A percentile compares a stretch with the other conserved stretches of the same genome.
Conservation (phyloP, 2,113 vertebrate species). For the Kobus ellipsiprymnus region DNA sequence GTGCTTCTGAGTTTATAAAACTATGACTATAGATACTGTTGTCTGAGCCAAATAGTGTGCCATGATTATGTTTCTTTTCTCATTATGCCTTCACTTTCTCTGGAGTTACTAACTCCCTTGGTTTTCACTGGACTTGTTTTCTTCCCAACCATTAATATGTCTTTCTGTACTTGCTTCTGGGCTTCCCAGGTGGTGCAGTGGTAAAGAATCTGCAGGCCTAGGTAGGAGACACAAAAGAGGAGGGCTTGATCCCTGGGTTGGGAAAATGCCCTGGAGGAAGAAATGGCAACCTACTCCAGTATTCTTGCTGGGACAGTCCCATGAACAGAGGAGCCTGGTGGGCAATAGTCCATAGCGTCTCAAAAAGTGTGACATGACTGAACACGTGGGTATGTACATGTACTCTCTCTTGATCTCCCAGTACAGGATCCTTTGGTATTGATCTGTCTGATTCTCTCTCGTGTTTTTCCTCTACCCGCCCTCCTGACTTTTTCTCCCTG, state of each 20-base stretch:
- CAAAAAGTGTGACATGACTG: not conserved
- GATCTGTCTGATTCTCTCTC: not conserved
- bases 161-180: not conserved
- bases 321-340: not conserved
- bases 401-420: not conserved
- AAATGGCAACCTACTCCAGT: not conserved
- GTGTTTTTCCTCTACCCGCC: not conserved
- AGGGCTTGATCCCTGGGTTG: not conserved
- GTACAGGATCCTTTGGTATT: not conserved
- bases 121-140: not conserved
- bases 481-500: not conserved
- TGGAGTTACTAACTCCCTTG: not conserved
- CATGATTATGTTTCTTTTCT: not conserved
- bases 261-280: not conserved
- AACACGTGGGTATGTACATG: not conserved
- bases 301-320: not conserved
- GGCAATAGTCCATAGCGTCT: not conserved
- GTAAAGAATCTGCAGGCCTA: not conserved
- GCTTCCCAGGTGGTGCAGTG: not conserved
- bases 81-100: not conserved
- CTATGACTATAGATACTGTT: not conserved
- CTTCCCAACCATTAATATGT: not conserved
- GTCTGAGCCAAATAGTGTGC: too few relatives aligned
- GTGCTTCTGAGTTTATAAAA: not conserved
- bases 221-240: not conserved